Conservation (phyloP, 2,113 vertebrate species). For the Microcebus murinus region DNA sequence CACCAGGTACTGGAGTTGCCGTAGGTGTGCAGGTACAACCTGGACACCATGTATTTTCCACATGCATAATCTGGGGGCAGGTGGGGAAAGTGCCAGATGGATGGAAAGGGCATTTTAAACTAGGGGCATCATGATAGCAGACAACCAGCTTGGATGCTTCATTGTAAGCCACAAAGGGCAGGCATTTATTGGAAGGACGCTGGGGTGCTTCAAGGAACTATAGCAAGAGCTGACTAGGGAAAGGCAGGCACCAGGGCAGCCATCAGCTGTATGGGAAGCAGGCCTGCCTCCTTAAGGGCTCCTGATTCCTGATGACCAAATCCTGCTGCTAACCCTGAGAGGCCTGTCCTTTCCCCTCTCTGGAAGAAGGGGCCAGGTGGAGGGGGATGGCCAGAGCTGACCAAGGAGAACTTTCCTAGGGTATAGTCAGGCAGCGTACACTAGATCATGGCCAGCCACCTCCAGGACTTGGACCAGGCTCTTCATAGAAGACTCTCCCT, state of each 20-base stretch:
- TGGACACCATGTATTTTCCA: background rate
- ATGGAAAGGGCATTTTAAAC: background rate
- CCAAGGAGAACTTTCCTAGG: background rate
- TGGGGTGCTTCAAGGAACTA: slow-evolving; percentile 43
- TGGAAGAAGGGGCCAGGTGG: background rate
- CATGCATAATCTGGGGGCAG: background rate
- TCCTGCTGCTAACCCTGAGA: background rate
- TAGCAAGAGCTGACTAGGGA: slow-evolving; percentile 7
- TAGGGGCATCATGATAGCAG: background rate
- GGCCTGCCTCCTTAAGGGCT: background rate
- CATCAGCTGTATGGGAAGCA: background rate
- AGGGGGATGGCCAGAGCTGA: background rate
- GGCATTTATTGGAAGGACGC: slow-evolving; percentile 23
- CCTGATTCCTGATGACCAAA: background rate
- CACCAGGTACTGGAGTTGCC: background rate
- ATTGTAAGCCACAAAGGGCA: slow-evolving; percentile 10
- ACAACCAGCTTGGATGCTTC: background rate
- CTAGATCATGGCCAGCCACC: background rate
- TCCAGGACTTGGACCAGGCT: background rate
- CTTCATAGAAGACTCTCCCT: background rate
- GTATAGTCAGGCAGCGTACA: background rate
- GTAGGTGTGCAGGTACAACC: background rate
- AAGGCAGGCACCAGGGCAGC: background rate
- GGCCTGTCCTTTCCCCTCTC: background rate
- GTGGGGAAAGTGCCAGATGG: background rate